Conservation (phyloP, 2,113 vertebrate genomes). For the Callionymus lyra region DNA sequence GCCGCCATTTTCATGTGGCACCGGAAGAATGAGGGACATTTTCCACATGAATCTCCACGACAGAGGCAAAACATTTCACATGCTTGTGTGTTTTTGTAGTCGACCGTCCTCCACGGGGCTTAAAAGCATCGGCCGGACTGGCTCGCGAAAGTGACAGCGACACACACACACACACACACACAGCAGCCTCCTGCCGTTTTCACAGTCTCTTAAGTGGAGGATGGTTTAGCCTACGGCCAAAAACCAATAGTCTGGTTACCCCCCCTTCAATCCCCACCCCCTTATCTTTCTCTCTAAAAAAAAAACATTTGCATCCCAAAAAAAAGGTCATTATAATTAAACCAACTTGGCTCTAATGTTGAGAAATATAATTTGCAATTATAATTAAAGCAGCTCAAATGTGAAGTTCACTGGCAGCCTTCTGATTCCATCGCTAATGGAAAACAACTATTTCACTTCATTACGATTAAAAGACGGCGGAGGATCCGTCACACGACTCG, state of each 20-base stretch:
- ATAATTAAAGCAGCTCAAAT: conserved; percentile 55
- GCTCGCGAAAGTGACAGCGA: conserved; percentile 26
- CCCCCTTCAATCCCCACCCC: conserved; percentile 19
- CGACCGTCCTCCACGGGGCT: conserved; percentile 33
- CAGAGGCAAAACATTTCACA: conserved; percentile 40
- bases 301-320: conserved; percentile 31
- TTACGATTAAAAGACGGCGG: conserved; percentile 55
- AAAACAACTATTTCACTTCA: conserved; percentile 64
- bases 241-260: conserved; percentile 39
- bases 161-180: conserved; percentile 16
- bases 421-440: conserved; percentile 47
- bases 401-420: conserved; percentile 26
- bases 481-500: conserved; percentile 45
- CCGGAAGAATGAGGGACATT: conserved; percentile 26
- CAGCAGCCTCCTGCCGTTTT: conserved; percentile 44
- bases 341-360: conserved; percentile 51
- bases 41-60: conserved; percentile 30
- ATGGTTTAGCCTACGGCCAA: conserved; percentile 47
- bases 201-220: conserved; percentile 52
- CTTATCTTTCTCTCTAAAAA: conserved; percentile 33
- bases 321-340: conserved; percentile 60
- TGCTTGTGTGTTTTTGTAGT: conserved; percentile 36
- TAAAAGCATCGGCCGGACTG: conserved; percentile 35
- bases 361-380: conserved; percentile 44
- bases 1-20: conserved; percentile 33